A percentile compares a stretch with the other conserved stretches of the same genome.
Conservation (phyloP, 2,113 vertebrate species). For the Chaetops frenatus region DNA sequence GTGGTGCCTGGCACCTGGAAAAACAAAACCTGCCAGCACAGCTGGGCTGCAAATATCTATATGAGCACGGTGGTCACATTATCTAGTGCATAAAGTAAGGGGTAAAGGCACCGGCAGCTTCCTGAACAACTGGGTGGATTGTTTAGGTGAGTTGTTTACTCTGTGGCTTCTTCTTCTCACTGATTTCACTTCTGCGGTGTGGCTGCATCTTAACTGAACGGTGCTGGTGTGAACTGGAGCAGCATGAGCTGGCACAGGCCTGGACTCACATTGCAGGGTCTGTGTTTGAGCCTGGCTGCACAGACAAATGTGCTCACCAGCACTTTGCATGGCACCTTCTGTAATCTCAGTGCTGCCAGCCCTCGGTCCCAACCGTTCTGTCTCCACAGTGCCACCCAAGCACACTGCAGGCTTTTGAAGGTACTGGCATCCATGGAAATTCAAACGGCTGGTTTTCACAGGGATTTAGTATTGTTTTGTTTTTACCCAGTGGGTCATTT, state of each 20-base stretch:
- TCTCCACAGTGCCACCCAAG: neutral
- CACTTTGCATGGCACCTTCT: neutral
- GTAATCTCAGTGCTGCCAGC: neutral
- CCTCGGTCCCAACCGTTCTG: neutral
- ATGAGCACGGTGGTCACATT: neutral
- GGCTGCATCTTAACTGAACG: neutral
- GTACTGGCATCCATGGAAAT: neutral
- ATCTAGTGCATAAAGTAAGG: neutral
- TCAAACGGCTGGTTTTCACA: neutral
- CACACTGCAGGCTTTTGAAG: neutral
- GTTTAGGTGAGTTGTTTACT: neutral
- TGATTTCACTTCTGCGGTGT: rapidly evolving
- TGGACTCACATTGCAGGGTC: neutral
- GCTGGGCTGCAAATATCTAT: neutral
- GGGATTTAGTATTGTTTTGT: constrained; percentile 5
- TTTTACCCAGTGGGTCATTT: constrained; percentile 53
- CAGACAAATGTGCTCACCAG: neutral
- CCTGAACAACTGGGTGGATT: neutral
- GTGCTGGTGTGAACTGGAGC: neutral
- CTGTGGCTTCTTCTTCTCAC: neutral
- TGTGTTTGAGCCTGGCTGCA: neutral
- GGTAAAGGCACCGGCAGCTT: neutral
- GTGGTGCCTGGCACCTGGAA: neutral
- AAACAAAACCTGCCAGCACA: neutral
- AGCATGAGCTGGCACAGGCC: neutral